Percentiles rank a stretch among this genome's conserved stretches.
phyloP scores from a whole-genome alignment of 2,888 invertebrate genomes.

The Anarsia innoxiella region DNA sequence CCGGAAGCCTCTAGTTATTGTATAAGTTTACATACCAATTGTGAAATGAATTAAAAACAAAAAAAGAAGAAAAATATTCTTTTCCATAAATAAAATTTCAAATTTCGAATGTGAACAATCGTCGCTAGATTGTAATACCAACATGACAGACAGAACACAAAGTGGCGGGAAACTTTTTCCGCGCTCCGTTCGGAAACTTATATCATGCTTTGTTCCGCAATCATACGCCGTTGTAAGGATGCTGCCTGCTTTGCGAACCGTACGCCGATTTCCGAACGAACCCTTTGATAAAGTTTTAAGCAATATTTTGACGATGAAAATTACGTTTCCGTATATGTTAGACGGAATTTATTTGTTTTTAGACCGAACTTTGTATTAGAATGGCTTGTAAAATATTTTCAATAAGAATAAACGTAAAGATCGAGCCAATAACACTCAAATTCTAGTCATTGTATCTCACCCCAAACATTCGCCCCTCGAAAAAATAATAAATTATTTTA shows the following conservation, averaged over 20 bases:
- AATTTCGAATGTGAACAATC: no score
- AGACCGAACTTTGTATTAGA: conserved; percentile 11
- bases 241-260: conserved; percentile 50
- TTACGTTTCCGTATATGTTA: conserved; percentile 64
- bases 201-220: conserved; percentile 60
- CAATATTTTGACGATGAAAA: conserved; percentile 62
- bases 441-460: conserved; percentile 64
- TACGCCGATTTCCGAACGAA: conserved; percentile 61
- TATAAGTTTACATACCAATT: no score
- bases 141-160: conserved; percentile 32
- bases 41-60: no score
- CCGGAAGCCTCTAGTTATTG: no score
- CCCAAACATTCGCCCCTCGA: conserved; percentile 64
- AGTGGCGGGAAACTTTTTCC: conserved; percentile 61
- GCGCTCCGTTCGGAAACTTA: conserved; percentile 50
- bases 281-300: conserved; percentile 72
- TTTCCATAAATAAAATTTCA: no score
- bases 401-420: conserved; percentile 44
- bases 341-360: conserved; percentile 57
- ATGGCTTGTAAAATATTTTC: conserved; percentile 40
- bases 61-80: no score
- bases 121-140: conserved; percentile 33
- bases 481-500: conserved; percentile 76
- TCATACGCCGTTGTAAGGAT: conserved; percentile 69
- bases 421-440: conserved; percentile 68